These are phyloP conservation scores for Nemoura dubitans DNA, from an alignment of 2,888 invertebrate species.

Conservation along the genomic window DNA sequence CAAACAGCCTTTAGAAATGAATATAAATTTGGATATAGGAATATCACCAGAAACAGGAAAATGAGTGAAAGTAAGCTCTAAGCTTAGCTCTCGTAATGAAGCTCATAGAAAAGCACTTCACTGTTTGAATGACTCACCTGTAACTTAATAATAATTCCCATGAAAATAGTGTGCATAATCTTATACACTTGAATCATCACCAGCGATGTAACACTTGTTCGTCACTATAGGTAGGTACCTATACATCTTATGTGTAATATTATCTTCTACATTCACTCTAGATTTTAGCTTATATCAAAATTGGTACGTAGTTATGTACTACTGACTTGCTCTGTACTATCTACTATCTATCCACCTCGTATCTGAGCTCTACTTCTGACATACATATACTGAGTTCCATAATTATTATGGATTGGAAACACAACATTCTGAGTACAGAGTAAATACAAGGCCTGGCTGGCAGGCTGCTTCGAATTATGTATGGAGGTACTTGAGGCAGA, in stretches of 20 bases:
- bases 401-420: background rate
- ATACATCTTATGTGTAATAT: too few relatives aligned
- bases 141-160: background rate
- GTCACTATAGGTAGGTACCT: too few relatives aligned
- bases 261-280: background rate
- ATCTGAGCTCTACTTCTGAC: background rate
- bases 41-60: background rate
- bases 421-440: slow-evolving; percentile 14
- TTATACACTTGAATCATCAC: background rate
- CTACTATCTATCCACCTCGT: too few relatives aligned
- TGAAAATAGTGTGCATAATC: background rate
- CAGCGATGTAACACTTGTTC: background rate
- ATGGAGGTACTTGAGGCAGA: background rate
- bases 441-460: background rate
- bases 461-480: background rate
- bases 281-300: background rate
- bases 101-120: background rate
- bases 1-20: too few relatives aligned
- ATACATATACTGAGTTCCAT: background rate
- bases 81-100: background rate
- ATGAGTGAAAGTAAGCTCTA: background rate
- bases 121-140: background rate
- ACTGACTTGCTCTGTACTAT: too few relatives aligned
- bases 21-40: background rate
- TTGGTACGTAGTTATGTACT: background rate